Conservation (phyloP, 2,797 vertebrate genomes). For the Aselliscus stoliczkanus region DNA sequence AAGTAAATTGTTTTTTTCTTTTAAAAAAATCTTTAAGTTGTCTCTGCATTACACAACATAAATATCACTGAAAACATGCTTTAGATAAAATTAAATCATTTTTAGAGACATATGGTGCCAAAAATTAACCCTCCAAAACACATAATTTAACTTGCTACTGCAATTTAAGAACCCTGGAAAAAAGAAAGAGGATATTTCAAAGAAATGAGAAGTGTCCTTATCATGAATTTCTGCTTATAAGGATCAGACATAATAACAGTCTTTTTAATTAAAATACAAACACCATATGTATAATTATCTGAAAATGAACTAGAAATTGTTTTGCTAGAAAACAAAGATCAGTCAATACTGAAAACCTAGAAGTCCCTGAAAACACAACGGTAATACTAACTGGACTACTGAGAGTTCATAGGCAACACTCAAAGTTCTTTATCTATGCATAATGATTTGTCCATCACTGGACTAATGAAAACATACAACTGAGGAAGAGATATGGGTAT, state of each 20-base stretch:
- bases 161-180: slow-evolving; percentile 62
- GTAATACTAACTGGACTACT: background rate
- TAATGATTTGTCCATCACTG: background rate
- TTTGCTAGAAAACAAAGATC: slow-evolving; percentile 63
- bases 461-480: background rate
- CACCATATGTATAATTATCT: slow-evolving; percentile 65
- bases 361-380: background rate
- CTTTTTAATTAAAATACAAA: slow-evolving; percentile 73
- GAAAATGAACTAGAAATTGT: slow-evolving; percentile 63
- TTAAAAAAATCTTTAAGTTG: slow-evolving; percentile 23
- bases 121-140: slow-evolving; percentile 72
- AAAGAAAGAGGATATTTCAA: slow-evolving; percentile 59
- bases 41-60: slow-evolving; percentile 45
- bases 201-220: slow-evolving; percentile 72
- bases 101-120: slow-evolving; percentile 71
- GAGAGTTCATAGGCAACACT: background rate
- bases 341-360: slow-evolving; percentile 30
- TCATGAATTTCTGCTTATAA: slow-evolving; percentile 71
- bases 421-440: background rate
- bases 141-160: slow-evolving; percentile 69
- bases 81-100: slow-evolving; percentile 69
- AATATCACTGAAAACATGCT: slow-evolving; percentile 49
- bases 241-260: slow-evolving; percentile 68
- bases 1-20: background rate
- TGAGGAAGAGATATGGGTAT: no score